phyloP scores from a whole-genome alignment of 2,888 invertebrate genomes.

The Euphydryas editha region DNA sequence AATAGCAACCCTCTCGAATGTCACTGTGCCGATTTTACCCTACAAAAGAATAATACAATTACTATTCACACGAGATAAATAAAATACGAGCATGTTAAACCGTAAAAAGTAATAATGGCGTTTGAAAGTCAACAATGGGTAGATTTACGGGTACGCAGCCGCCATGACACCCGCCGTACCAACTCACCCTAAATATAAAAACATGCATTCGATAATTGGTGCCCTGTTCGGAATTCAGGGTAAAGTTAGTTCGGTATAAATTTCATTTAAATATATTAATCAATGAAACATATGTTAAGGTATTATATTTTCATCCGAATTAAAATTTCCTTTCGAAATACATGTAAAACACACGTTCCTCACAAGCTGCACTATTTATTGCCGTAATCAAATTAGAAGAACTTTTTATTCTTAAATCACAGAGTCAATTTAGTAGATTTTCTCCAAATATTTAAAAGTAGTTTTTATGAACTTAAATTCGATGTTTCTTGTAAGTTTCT shows the following conservation, averaged over 20 bases:
- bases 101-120: constrained; percentile 82
- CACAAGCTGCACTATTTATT: too few relatives aligned
- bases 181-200: constrained; percentile 38
- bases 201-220: constrained; percentile 37
- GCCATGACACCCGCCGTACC: constrained; percentile 42
- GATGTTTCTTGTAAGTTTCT: too few relatives aligned
- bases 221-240: constrained; percentile 29
- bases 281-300: neutral
- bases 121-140: constrained; percentile 78
- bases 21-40: constrained; percentile 27
- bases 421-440: too few relatives aligned
- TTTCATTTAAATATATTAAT: constrained; percentile 25
- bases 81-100: constrained; percentile 82
- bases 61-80: constrained; percentile 81
- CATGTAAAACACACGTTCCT: too few relatives aligned
- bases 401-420: too few relatives aligned
- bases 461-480: too few relatives aligned
- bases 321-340: too few relatives aligned
- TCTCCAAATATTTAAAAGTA: too few relatives aligned
- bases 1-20: constrained; percentile 45
- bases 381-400: too few relatives aligned
- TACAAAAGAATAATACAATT: constrained; percentile 67
- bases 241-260: constrained; percentile 21
- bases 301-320: neutral
- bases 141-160: constrained; percentile 63